Percentiles rank a stretch among this genome's conserved stretches.
Conservation (phyloP, 2,113 vertebrate genomes). For the Platysternon megacephalum region DNA sequence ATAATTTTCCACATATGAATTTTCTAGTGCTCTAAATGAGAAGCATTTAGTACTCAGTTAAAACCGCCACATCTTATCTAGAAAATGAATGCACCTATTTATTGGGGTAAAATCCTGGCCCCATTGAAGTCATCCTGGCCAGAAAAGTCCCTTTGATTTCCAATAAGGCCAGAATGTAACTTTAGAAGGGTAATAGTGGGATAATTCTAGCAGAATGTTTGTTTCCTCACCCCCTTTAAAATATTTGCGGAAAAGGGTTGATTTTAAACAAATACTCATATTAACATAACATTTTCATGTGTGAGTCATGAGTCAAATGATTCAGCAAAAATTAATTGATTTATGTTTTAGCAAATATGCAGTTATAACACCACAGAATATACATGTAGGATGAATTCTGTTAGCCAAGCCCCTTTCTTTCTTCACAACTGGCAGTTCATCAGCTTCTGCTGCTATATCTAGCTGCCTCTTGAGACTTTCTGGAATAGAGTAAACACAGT, state of each 20-base stretch:
- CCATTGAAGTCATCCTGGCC: background rate
- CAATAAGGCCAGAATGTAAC: background rate
- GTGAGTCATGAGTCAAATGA: conserved; percentile 44
- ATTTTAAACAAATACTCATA: conserved; percentile 50
- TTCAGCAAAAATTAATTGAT: conserved; percentile 29
- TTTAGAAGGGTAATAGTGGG: background rate
- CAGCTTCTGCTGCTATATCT: conserved; percentile 21
- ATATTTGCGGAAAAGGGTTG: conserved; percentile 43
- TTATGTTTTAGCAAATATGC: conserved; percentile 41
- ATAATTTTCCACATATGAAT: background rate
- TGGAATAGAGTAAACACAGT: conserved; percentile 22
- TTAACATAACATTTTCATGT: conserved; percentile 63
- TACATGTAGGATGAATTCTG: conserved; percentile 19
- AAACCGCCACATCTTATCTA: background rate
- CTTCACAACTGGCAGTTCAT: conserved; percentile 45
- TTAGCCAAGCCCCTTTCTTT: conserved; percentile 16
- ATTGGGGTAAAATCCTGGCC: background rate
- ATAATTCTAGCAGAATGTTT: conserved; percentile 17
- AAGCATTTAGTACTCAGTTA: background rate
- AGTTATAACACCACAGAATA: conserved; percentile 28
- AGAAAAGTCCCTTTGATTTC: background rate
- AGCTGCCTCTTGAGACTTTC: conserved; percentile 41
- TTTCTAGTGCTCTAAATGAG: background rate
- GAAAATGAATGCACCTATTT: background rate
- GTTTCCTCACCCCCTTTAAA: conserved; percentile 42